phyloP scores from a whole-genome alignment of 2,888 invertebrate genomes.

The Calliopum simillimum region DNA sequence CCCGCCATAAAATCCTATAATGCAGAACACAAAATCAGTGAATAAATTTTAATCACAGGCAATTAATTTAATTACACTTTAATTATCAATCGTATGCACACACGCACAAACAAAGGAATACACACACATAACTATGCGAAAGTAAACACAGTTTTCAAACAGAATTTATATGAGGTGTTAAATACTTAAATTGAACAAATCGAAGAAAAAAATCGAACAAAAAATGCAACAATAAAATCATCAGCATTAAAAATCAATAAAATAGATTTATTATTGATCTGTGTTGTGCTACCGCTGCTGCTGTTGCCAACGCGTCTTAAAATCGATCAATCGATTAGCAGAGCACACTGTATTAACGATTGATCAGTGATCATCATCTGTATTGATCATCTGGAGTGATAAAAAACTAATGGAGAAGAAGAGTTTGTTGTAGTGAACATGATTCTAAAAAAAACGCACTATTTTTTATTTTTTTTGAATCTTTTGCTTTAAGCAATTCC shows the following conservation, averaged over 20 bases:
- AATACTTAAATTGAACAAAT: constrained; percentile 35
- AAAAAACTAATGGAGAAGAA: no score
- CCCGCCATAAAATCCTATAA: constrained; percentile 16
- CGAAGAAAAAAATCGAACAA: not conserved
- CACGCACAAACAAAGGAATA: constrained; percentile 13
- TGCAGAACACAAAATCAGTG: constrained; percentile 23
- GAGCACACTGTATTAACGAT: not conserved
- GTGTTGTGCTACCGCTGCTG: not conserved
- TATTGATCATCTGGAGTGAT: no score
- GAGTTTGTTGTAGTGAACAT: no score
- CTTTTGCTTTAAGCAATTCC: not conserved
- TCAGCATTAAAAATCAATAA: constrained; percentile 51
- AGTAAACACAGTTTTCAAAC: not conserved
- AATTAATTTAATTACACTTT: constrained; percentile 45
- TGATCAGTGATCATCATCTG: no score
- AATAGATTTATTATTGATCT: constrained; percentile 53
- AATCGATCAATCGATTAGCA: constrained; percentile 32
- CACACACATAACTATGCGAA: not conserved
- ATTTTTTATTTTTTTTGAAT: no score
- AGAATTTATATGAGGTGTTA: constrained; percentile 39
- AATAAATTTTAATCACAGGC: constrained; percentile 39
- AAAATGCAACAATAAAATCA: constrained; percentile 32
- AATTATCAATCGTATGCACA: constrained; percentile 38
- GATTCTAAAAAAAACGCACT: no score
- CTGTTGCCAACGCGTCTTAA: constrained; percentile 13